A percentile compares a stretch with the other conserved stretches of the same genome.
Evolutionary conservation across 2,888 invertebrate species (phyloP).

Genomic region (Ennomos erosarius): DNA sequence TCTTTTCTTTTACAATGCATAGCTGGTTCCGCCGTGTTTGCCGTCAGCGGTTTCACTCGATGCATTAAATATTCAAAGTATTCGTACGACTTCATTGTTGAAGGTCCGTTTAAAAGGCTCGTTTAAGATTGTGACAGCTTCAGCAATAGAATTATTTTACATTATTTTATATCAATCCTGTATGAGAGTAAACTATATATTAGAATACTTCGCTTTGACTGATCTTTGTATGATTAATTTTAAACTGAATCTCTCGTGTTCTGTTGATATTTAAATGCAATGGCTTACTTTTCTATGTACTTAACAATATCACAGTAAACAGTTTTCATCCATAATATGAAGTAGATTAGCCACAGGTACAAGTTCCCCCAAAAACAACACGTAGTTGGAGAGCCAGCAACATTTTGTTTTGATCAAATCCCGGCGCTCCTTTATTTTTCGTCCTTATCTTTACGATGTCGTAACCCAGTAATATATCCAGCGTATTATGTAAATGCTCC

Average conservation of each 20-base stretch:
- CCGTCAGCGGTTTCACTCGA: conserved; percentile 26
- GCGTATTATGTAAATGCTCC: conserved; percentile 43
- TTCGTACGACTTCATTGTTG: conserved; percentile 33
- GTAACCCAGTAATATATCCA: conserved; percentile 36
- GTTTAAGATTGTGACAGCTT: conserved; percentile 14
- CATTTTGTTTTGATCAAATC: conserved; percentile 24
- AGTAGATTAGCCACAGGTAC: too few relatives aligned
- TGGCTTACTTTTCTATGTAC: too few relatives aligned
- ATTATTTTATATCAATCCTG: not conserved
- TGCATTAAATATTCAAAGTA: conserved; percentile 33
- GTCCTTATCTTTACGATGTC: conserved; percentile 40
- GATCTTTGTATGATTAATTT: too few relatives aligned
- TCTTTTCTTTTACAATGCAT: conserved; percentile 40
- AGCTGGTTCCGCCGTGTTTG: conserved; percentile 35
- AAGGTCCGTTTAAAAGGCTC: conserved; percentile 16
- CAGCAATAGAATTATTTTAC: not conserved
- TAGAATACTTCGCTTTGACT: too few relatives aligned
- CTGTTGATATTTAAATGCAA: too few relatives aligned
- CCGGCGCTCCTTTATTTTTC: conserved; percentile 32
- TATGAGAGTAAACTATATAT: too few relatives aligned
- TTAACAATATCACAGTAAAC: too few relatives aligned
- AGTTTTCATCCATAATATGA: too few relatives aligned
- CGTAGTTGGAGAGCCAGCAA: conserved; percentile 3
- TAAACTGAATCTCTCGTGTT: too few relatives aligned
- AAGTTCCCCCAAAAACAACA: conserved; percentile 6